phyloP scores from a whole-genome alignment of 2,113 vertebrate genomes.

The Actinemys pallida region DNA sequence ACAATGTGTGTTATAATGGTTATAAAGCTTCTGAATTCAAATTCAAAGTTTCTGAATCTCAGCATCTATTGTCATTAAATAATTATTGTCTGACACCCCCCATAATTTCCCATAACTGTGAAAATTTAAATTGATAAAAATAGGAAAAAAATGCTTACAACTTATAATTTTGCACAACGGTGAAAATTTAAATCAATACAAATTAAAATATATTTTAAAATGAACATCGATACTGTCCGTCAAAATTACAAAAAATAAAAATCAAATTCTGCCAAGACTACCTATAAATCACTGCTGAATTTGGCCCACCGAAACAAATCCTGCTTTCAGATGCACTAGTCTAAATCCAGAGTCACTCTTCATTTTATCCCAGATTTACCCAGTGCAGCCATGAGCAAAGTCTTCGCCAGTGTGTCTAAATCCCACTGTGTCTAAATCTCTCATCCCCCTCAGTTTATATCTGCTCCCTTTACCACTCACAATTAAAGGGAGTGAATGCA shows the following conservation, averaged over 20 bases:
- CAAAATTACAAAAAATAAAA: neutral
- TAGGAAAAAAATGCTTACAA: neutral
- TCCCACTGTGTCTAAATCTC: neutral
- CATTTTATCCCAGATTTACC: slow-evolving; percentile 14
- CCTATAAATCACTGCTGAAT: neutral
- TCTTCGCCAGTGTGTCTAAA: neutral
- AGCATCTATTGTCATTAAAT: neutral
- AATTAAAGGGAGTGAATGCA: neutral
- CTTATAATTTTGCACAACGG: neutral
- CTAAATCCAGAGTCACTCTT: neutral
- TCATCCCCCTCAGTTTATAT: neutral
- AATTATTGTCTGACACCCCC: neutral
- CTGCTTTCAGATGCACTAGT: neutral
- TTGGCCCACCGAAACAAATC: neutral
- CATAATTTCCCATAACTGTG: neutral
- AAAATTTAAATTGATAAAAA: neutral
- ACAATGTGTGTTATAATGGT: neutral
- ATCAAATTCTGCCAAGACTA: neutral
- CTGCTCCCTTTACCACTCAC: neutral
- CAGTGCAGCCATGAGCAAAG: slow-evolving; percentile 38
- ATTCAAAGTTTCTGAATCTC: neutral
- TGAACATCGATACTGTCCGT: neutral
- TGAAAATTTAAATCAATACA: neutral
- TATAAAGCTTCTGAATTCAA: neutral
- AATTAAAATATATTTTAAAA: neutral